A percentile compares a stretch with the other conserved stretches of the same genome.
Conservation (phyloP, 2,797 vertebrate genomes). For the Trematomus bernacchii region DNA sequence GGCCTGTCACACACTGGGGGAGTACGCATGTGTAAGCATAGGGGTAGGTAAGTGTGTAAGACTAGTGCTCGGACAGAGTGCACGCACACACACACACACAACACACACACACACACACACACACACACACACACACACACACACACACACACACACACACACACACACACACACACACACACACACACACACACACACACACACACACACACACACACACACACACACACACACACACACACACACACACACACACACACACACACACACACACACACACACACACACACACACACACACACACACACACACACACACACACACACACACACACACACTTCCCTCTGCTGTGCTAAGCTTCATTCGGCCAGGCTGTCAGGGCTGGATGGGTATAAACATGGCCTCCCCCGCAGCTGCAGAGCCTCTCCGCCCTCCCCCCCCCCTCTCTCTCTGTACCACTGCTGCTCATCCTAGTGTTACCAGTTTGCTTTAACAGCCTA, state of each 20-base stretch:
- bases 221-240: not conserved
- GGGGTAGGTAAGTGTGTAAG: constrained; percentile 45
- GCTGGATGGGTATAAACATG: constrained; percentile 69
- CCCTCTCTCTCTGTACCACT: constrained; percentile 26
- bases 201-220: not conserved
- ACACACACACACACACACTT: constrained; percentile 25
- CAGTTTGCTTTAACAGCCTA: constrained; percentile 70
- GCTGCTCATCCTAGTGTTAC: constrained; percentile 74
- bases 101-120: no score
- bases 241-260: not conserved
- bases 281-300: not conserved
- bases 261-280: constrained; percentile 15
- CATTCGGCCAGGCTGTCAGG: constrained; percentile 60
- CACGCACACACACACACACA: not conserved
- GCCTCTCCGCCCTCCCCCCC: not conserved
- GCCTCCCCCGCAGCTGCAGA: constrained; percentile 50
- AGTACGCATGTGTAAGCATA: constrained; percentile 38
- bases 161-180: no score
- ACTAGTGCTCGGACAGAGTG: constrained; percentile 7
- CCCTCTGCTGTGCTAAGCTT: constrained; percentile 51
- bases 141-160: no score
- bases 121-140: no score
- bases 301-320: not conserved
- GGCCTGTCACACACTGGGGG: constrained; percentile 62
- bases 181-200: not conserved